Percentiles rank a stretch among this genome's conserved stretches.
Evolutionary conservation across 2,888 invertebrate genomes (phyloP).

Genomic region (Lithophane leautieri): DNA sequence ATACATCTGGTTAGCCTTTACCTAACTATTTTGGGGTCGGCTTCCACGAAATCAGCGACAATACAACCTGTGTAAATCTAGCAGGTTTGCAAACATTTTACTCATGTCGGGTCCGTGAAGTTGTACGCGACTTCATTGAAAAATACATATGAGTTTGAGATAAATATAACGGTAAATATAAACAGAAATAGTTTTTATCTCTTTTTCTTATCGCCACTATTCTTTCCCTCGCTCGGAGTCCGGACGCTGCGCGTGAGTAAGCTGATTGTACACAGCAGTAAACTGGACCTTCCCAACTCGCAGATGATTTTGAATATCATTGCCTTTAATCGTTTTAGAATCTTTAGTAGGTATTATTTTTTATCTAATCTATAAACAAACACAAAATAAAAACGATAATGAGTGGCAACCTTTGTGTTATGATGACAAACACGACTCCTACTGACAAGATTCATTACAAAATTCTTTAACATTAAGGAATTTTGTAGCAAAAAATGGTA

Average conservation of each 20-base stretch:
- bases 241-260: slow-evolving; percentile 39
- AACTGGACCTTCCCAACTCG: slow-evolving; percentile 46
- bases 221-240: slow-evolving; percentile 53
- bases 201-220: slow-evolving; percentile 53
- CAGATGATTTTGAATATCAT: background rate
- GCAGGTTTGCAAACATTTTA: background rate
- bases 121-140: slow-evolving; percentile 28
- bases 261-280: slow-evolving; percentile 46
- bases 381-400: background rate
- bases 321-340: background rate
- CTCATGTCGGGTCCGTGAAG: background rate
- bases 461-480: no score
- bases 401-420: background rate
- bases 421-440: background rate
- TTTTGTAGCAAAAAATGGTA: background rate
- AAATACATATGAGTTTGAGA: slow-evolving; percentile 18
- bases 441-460: background rate
- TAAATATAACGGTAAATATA: slow-evolving; percentile 39
- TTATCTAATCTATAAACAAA: background rate
- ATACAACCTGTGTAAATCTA: background rate
- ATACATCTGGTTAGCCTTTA: no score
- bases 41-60: no score
- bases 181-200: slow-evolving; percentile 65
- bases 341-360: background rate
- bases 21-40: no score